phyloP scores from a whole-genome alignment of 2,888 invertebrate genomes.

The Drosophila ustulata region DNA sequence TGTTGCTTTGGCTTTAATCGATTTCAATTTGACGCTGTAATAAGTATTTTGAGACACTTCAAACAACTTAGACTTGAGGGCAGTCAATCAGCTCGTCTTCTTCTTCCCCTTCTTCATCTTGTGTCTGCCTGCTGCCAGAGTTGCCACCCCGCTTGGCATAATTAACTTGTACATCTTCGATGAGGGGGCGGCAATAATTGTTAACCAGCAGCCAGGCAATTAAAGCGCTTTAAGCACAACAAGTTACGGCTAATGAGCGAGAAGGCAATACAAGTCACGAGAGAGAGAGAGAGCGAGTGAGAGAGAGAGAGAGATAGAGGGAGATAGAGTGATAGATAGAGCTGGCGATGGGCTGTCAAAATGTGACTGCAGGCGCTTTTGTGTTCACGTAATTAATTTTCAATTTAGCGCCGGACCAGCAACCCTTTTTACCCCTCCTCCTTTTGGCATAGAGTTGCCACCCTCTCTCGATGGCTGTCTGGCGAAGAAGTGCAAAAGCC shows the following conservation, averaged over 20 bases:
- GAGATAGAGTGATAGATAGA: slow-evolving; percentile 1
- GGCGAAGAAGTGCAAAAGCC: slow-evolving; percentile 18
- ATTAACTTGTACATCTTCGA: slow-evolving; percentile 33
- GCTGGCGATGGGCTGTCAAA: slow-evolving; percentile 38
- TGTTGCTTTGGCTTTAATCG: neutral
- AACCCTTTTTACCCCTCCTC: neutral
- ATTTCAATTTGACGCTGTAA: slow-evolving; percentile 1
- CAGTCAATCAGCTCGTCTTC: slow-evolving; percentile 8
- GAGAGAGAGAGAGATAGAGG: neutral
- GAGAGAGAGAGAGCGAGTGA: neutral
- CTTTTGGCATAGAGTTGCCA: neutral
- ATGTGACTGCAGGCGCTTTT: slow-evolving; percentile 48
- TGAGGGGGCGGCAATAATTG: slow-evolving; percentile 22
- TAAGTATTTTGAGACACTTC: neutral
- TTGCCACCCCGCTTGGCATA: slow-evolving; percentile 10
- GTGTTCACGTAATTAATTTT: slow-evolving; percentile 69
- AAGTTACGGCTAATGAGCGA: slow-evolving; percentile 3
- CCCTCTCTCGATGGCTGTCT: neutral
- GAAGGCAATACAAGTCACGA: no score
- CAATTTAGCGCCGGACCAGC: slow-evolving; percentile 50
- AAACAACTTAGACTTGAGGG: neutral
- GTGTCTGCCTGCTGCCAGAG: neutral
- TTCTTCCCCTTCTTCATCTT: no score
- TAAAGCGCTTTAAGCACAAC: slow-evolving; percentile 17
- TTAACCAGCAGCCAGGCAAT: slow-evolving; percentile 27